Base-by-base conservation (phyloP, 2,888 invertebrate genomes). In the Psylliodes chrysocephalus region DNA sequence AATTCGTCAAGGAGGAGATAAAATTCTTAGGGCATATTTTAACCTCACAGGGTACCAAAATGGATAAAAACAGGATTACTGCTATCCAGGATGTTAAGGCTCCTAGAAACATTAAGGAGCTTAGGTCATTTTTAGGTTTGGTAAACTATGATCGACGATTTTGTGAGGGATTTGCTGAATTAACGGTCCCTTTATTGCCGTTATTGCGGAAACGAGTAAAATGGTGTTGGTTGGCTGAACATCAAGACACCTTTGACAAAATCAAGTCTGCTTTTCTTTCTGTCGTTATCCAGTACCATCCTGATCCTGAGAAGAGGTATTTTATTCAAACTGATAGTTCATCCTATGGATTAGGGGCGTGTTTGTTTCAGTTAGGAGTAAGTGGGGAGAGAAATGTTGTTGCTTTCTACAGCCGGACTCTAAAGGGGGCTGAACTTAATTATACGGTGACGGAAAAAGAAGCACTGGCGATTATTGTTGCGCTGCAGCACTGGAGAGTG, bases 1-100 rank as follows among this genome's bases (percentile, higher is more conserved):
- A 56, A 12, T 71, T 73, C 42, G 60, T 53, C 8, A 22, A 57
- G 25, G 12, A 19, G 8, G n/a, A 51, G 17, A 51, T 63, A 17
- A 8, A 35, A 22, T 63, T 59, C 59, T 44, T 64, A 12, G 64
- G 64, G 1, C 64, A 64, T 30, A 54, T 60, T 12, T 7, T 64
- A 1, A 46, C 64, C 8, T 3, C 44, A 0, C 12, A 25, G 10
- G 64, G 64, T 8, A 53, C 46, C 1, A n/a, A 8, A 18, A 60
- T 53, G 40, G 64, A 64, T 18, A 38, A 46, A 19, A 12, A 33
- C 35, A 40, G 46, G n/a, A 18, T 60, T 3, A n/a, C 8, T 1
- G 60, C 60, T 1, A 64, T 64, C 8, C 40, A 18, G 7, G 15
- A 60, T n/a, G 53, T 64, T 52, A 62, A 57, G 0, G 7, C 8